Evolutionary conservation across 2,113 vertebrate genomes (phyloP).

Genomic region (Ammospiza caudacuta): DNA sequence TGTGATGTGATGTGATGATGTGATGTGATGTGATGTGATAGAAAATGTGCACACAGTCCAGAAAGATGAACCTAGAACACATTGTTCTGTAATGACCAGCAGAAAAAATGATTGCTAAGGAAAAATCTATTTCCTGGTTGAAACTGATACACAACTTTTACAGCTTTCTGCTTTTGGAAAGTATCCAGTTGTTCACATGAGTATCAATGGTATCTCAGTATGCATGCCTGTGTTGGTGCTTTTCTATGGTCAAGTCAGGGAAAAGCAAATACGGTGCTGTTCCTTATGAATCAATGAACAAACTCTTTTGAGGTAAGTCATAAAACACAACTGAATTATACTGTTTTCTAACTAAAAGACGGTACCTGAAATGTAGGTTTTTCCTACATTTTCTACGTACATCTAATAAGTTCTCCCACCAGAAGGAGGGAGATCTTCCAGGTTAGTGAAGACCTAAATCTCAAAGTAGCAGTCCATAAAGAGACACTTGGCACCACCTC

Average conservation of each 20-base stretch:
- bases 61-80: background rate
- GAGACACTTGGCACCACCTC: background rate
- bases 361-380: background rate
- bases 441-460: background rate
- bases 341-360: background rate
- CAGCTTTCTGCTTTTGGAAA: background rate
- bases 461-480: background rate
- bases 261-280: background rate
- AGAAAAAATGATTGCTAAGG: background rate
- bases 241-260: background rate
- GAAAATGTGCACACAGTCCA: background rate
- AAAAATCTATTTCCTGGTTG: background rate
- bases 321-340: background rate
- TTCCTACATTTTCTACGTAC: background rate
- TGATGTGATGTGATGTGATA: background rate
- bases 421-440: background rate
- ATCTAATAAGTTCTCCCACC: background rate
- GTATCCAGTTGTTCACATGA: background rate
- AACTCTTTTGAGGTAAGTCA: background rate
- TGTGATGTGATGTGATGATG: background rate
- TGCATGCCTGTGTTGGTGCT: background rate
- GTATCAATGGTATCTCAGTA: background rate
- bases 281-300: background rate
- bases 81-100: background rate
- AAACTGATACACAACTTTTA: background rate